Evolutionary conservation across 2,113 vertebrate species (phyloP).

Genomic region (Hemichromis elongatus): DNA sequence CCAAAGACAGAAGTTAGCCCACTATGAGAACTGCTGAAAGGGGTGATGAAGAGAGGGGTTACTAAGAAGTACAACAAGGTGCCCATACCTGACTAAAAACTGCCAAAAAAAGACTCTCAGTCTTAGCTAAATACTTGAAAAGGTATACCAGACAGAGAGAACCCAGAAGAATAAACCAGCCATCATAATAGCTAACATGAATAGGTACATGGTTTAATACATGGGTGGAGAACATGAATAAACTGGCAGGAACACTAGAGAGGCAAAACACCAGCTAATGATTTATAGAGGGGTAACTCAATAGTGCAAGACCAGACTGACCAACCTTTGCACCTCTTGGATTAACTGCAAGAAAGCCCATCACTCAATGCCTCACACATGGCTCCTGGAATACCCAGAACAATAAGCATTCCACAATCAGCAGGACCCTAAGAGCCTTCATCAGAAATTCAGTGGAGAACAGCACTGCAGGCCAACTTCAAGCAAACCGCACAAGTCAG

Average conservation of each 20-base stretch:
- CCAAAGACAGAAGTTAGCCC: not conserved
- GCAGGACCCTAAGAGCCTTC: not conserved
- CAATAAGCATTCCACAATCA: too few relatives aligned
- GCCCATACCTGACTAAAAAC: not conserved
- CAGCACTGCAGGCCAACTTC: not conserved
- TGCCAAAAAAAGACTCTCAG: not conserved
- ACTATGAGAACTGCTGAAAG: not conserved
- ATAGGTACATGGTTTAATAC: too few relatives aligned
- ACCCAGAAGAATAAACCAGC: too few relatives aligned
- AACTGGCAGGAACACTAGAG: too few relatives aligned
- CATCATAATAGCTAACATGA: too few relatives aligned
- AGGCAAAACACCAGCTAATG: too few relatives aligned
- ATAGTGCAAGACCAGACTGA: too few relatives aligned
- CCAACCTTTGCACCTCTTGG: too few relatives aligned
- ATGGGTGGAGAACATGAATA: too few relatives aligned
- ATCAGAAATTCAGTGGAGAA: not conserved
- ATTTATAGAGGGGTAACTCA: too few relatives aligned
- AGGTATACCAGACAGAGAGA: too few relatives aligned
- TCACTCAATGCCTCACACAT: not conserved
- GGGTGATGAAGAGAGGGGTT: not conserved
- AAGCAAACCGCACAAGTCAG: not conserved
- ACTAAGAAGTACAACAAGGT: not conserved
- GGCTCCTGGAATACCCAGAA: not conserved
- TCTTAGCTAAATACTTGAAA: too few relatives aligned
- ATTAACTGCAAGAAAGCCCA: not conserved